Conservation (phyloP, 2,797 vertebrate species). For the Danio aesculapii region DNA sequence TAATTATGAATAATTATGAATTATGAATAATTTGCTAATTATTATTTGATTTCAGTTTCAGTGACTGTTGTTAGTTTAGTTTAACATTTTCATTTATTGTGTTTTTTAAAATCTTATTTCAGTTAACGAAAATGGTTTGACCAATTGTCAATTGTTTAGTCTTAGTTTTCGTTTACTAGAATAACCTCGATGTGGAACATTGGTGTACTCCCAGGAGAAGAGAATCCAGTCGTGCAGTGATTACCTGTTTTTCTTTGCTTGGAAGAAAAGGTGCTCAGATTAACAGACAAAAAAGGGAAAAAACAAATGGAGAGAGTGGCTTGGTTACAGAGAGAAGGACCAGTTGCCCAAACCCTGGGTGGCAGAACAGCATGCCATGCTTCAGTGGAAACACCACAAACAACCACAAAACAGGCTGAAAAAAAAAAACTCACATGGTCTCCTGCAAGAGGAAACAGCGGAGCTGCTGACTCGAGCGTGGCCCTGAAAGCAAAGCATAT, state of each 20-base stretch:
- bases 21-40: too few relatives aligned
- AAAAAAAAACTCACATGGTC: constrained; percentile 76
- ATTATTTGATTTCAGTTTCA: too few relatives aligned
- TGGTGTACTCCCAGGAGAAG: constrained; percentile 22
- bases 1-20: too few relatives aligned
- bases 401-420: constrained; percentile 41
- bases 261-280: background rate
- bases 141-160: too few relatives aligned
- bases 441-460: constrained; percentile 76
- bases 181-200: background rate
- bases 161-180: too few relatives aligned
- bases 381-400: constrained; percentile 46
- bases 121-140: too few relatives aligned
- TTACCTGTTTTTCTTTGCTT: background rate
- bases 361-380: constrained; percentile 50
- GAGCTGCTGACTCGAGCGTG: constrained; percentile 69
- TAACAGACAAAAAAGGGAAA: background rate
- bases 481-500: constrained; percentile 78
- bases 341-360: constrained; percentile 27
- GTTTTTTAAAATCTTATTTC: too few relatives aligned
- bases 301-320: background rate
- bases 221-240: constrained; percentile 22
- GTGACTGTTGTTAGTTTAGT: too few relatives aligned
- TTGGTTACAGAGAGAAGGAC: constrained; percentile 18
- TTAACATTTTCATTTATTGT: too few relatives aligned